These are phyloP conservation scores for Ganaspis brasiliensis DNA, from an alignment of 2,888 invertebrate species.

Conservation along the genomic window DNA sequence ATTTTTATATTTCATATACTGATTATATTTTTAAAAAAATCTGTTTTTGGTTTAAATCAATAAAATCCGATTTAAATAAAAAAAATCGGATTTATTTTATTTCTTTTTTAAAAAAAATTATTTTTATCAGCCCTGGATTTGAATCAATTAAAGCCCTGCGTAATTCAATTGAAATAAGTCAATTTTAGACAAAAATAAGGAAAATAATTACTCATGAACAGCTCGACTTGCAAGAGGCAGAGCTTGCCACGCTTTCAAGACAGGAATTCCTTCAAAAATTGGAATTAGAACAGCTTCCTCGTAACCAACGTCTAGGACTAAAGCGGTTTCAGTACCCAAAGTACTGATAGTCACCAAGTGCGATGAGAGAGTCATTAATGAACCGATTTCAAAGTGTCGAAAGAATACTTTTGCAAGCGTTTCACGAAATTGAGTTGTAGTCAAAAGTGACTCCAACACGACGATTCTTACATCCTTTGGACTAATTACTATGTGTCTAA, in stretches of 20 bases:
- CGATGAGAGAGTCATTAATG: constrained; percentile 90
- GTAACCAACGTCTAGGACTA: constrained; percentile 95
- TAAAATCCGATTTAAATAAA: no score
- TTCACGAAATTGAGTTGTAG: constrained; percentile 91
- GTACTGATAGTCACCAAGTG: constrained; percentile 93
- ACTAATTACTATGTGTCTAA: constrained; percentile 92
- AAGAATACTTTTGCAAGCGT: constrained; percentile 95
- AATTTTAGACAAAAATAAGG: no score
- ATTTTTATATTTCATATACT: no score
- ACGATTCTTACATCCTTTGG: constrained; percentile 97
- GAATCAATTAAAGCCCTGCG: no score
- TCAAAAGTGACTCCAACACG: constrained; percentile 94
- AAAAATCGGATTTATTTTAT: no score
- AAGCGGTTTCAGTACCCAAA: constrained; percentile 89
- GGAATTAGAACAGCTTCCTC: constrained; percentile 90
- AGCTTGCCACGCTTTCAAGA: constrained; percentile 92
- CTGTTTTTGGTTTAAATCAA: no score
- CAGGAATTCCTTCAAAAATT: constrained; percentile 92
- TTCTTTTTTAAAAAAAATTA: no score
- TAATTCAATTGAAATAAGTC: no score
- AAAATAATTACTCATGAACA: constrained; percentile 84
- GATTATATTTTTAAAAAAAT: no score
- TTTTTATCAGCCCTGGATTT: no score
- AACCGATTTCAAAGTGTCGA: constrained; percentile 92
- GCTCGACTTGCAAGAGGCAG: constrained; percentile 89